Conservation (phyloP, 2,113 vertebrate species). For the Delphinapterus leucas region DNA sequence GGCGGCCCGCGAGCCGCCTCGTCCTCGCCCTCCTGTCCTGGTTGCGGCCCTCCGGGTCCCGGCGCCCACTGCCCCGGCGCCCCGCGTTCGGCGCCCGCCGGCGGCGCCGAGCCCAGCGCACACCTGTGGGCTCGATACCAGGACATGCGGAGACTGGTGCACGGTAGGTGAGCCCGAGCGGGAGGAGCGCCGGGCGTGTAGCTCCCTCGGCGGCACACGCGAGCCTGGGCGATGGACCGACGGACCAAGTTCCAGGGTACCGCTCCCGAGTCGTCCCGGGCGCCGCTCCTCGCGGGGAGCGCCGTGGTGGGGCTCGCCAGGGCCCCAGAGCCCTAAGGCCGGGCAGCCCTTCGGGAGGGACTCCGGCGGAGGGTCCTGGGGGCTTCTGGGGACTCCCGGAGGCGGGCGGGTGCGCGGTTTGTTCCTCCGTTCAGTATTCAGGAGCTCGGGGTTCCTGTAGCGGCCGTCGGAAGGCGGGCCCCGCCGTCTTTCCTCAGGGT, state of each 20-base stretch:
- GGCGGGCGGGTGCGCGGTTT: neutral
- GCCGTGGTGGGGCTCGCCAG: neutral
- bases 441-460: neutral
- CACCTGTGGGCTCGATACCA: constrained; percentile 86
- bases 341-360: neutral
- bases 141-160: constrained; percentile 86
- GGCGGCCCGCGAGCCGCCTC: constrained; percentile 60
- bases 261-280: neutral
- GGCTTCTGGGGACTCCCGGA: neutral
- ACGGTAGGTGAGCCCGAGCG: constrained; percentile 79
- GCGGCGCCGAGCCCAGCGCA: constrained; percentile 78
- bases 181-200: neutral
- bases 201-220: neutral
- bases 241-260: neutral
- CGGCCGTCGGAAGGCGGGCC: neutral
- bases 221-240: neutral
- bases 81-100: constrained; percentile 56
- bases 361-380: neutral
- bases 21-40: constrained; percentile 63
- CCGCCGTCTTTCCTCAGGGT: neutral
- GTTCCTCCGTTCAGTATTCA: neutral
- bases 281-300: neutral
- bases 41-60: constrained; percentile 68
- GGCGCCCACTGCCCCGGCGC: constrained; percentile 41
- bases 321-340: neutral